Conservation (phyloP, 2,113 vertebrate species). For the Oriolus oriolus region DNA sequence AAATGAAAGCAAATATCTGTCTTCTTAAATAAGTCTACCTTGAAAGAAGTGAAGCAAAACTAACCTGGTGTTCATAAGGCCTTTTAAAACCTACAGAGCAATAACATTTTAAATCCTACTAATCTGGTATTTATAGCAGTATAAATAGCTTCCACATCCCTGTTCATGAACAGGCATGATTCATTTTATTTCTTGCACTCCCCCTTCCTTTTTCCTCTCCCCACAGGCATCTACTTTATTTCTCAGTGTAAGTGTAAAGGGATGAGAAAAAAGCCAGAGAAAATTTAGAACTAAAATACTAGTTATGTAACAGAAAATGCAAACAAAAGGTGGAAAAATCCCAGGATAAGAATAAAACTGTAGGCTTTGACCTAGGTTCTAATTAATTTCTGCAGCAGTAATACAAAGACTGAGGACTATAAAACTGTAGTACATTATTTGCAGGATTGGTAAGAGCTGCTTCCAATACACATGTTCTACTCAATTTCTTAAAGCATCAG, state of each 20-base stretch:
- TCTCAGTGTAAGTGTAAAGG: background rate
- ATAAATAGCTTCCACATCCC: background rate
- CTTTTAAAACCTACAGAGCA: background rate
- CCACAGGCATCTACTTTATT: background rate
- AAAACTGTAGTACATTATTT: background rate
- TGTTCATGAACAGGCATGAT: background rate
- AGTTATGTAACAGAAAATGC: conserved; percentile 11
- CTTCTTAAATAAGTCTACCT: background rate
- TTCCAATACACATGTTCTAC: background rate
- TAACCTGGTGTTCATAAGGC: background rate
- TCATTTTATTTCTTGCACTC: background rate
- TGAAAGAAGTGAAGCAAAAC: background rate
- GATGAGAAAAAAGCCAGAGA: background rate
- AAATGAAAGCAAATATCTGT: background rate
- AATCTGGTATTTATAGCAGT: conserved; percentile 1
- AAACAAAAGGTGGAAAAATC: background rate
- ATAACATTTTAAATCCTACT: background rate
- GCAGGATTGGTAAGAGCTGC: background rate
- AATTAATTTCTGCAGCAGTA: background rate
- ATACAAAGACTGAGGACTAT: background rate
- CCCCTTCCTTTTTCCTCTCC: background rate
- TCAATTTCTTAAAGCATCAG: background rate
- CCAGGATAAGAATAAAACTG: background rate
- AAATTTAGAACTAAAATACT: background rate
- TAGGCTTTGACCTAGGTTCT: background rate